A percentile compares a stretch with the other conserved stretches of the same genome.
These are phyloP conservation scores for Albula glossodonta DNA, from an alignment of 2,113 vertebrate genomes.

Conservation along the genomic window DNA sequence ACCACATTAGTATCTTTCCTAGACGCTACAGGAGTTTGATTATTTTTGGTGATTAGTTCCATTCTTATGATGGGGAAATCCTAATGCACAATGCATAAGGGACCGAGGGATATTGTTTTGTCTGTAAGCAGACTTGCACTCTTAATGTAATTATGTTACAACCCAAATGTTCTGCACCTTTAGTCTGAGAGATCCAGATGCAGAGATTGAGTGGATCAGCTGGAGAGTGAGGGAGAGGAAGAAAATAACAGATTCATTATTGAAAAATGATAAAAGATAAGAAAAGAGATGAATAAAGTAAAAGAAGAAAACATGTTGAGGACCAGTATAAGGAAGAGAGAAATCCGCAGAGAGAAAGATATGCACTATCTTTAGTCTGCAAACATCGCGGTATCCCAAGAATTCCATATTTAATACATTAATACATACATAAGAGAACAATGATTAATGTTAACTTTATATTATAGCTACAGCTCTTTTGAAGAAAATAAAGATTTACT, in stretches of 20 bases:
- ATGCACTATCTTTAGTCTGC: neutral
- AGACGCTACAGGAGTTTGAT: too few relatives aligned
- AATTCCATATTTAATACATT: neutral
- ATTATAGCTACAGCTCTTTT: neutral
- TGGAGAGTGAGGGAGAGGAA: neutral
- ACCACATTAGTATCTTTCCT: too few relatives aligned
- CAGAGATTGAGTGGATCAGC: neutral
- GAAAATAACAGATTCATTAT: neutral
- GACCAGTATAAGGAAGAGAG: neutral
- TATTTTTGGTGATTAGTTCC: too few relatives aligned
- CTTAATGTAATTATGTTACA: neutral
- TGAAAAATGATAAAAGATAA: neutral
- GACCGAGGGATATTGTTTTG: neutral
- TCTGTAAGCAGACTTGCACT: neutral
- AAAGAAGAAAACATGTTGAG: neutral
- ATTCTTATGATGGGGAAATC: neutral
- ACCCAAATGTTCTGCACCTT: conserved; percentile 4
- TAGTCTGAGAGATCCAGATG: neutral
- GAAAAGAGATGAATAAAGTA: neutral
- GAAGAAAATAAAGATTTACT: neutral
- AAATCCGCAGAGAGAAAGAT: neutral
- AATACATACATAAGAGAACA: neutral
- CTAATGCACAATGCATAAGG: neutral
- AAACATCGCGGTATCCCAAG: neutral
- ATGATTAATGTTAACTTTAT: neutral